Percentiles rank a stretch among this genome's conserved stretches.
Evolutionary conservation across 64 coral and sea anemone genomes (phyloP).

Genomic region (Exaiptasia diaphana): DNA sequence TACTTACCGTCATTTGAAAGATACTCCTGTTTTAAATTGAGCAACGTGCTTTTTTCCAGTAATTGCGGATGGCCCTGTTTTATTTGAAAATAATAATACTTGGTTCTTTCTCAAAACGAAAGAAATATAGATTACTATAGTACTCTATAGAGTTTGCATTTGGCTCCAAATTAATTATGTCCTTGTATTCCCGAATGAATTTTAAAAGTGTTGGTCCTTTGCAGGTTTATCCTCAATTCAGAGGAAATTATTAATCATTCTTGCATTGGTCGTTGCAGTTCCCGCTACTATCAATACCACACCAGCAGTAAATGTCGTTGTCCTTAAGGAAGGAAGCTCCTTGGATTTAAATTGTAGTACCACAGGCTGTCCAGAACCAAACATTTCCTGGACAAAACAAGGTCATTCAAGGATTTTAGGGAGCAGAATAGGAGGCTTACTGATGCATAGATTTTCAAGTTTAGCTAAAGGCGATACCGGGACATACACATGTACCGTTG

Average conservation of each 20-base stretch:
- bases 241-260: too few relatives aligned
- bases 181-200: background rate
- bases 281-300: background rate
- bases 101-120: background rate
- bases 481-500: background rate
- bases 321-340: background rate
- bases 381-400: constrained; percentile 12
- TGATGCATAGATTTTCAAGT: background rate
- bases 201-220: too few relatives aligned
- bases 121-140: background rate
- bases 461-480: background rate
- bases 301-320: background rate
- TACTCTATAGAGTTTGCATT: background rate
- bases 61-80: background rate
- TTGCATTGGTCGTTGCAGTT: background rate
- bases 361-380: constrained; percentile 6
- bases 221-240: too few relatives aligned
- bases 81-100: background rate
- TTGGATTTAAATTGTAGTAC: background rate
- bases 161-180: background rate
- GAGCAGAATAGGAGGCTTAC: background rate
- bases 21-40: background rate
- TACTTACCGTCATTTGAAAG: background rate
- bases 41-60: background rate
- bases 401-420: background rate